phyloP scores from a whole-genome alignment of 1,140 invertebrate species.

The Drosophila trapezifrons region DNA sequence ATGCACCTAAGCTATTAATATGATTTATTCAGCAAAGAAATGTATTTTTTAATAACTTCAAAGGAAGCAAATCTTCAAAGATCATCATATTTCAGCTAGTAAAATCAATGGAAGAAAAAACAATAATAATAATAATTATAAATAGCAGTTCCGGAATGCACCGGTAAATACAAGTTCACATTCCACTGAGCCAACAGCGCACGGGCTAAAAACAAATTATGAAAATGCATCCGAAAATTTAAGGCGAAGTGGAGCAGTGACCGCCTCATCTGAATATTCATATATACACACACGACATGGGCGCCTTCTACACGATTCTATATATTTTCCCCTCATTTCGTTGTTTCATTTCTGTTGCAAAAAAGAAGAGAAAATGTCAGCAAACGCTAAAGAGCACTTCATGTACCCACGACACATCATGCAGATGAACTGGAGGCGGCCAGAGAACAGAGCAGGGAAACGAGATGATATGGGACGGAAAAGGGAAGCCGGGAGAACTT shows the following conservation, averaged over 20 bases:
- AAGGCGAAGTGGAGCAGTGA: slow-evolving; percentile 72
- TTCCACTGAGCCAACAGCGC: slow-evolving; percentile 31
- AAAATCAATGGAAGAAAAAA: background rate
- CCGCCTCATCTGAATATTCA: slow-evolving; percentile 39
- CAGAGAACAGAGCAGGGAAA: slow-evolving; percentile 6
- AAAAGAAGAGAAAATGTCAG: slow-evolving; percentile 66
- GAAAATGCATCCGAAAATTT: slow-evolving; percentile 45
- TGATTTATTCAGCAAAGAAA: background rate
- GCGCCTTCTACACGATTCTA: slow-evolving; percentile 25
- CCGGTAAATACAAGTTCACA: slow-evolving; percentile 37
- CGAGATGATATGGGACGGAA: slow-evolving; percentile 8
- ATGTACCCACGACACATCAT: slow-evolving; percentile 56
- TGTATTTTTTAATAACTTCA: background rate
- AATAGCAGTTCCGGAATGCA: background rate
- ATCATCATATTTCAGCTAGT: background rate
- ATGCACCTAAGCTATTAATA: background rate
- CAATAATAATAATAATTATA: background rate
- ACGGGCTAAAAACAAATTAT: slow-evolving; percentile 50
- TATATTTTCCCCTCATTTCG: slow-evolving; percentile 12
- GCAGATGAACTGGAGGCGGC: slow-evolving; percentile 39
- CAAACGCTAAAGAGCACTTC: slow-evolving; percentile 79
- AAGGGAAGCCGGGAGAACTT: slow-evolving; percentile 22
- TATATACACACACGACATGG: slow-evolving; percentile 15
- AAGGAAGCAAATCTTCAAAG: background rate
- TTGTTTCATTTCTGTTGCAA: slow-evolving; percentile 28